A percentile compares a stretch with the other conserved stretches of the same genome.
Evolutionary conservation across 2,888 invertebrate species (phyloP).

Genomic region (Ectobius pallidus): DNA sequence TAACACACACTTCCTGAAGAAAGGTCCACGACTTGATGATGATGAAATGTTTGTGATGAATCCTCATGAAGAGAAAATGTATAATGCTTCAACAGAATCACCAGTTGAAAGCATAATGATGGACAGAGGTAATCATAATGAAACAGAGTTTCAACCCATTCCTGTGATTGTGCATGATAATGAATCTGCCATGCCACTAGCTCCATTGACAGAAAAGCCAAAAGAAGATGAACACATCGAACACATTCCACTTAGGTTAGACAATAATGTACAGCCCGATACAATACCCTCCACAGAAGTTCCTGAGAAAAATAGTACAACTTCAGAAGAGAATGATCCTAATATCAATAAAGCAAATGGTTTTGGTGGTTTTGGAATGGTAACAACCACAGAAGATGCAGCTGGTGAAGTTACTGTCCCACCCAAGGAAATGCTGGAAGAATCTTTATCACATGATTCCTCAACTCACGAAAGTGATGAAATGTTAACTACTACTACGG

Average conservation of each 20-base stretch:
- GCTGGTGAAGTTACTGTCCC: neutral
- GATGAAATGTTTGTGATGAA: conserved; percentile 60
- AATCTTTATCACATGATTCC: neutral
- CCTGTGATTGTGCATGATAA: neutral
- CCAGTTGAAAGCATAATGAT: neutral
- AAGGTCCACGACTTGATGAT: conserved; percentile 58
- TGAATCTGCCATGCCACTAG: neutral
- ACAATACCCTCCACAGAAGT: neutral
- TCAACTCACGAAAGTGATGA: neutral
- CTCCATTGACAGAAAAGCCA: neutral
- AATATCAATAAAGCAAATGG: neutral
- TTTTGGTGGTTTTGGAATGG: neutral
- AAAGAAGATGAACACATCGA: neutral
- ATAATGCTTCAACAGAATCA: neutral
- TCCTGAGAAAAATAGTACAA: neutral
- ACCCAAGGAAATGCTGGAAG: neutral
- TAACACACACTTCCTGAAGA: conserved; percentile 46
- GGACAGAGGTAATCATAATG: too few species aligned
- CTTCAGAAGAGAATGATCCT: neutral
- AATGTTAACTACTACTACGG: neutral
- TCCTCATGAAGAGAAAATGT: conserved; percentile 48
- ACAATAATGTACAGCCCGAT: neutral
- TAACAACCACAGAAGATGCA: neutral
- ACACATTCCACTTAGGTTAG: neutral
- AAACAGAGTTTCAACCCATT: neutral